Evolutionary conservation across 1,140 invertebrate genomes (phyloP).

Genomic region (Oedothorax gibbosus): DNA sequence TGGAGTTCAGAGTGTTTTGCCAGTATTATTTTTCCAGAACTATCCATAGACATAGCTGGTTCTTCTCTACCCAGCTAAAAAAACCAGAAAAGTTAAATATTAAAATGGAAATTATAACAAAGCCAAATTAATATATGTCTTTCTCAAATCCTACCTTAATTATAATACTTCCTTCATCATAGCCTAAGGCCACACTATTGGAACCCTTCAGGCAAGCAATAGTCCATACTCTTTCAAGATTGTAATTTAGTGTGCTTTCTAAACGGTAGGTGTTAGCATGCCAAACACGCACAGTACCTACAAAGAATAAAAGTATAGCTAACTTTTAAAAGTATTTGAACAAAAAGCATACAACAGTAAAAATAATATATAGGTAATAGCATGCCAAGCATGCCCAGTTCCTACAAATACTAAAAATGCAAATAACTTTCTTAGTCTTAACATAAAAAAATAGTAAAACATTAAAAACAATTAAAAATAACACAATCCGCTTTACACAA

Average conservation of each 20-base stretch:
- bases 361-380: background rate
- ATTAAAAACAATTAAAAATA: too few species aligned
- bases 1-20: constrained; percentile 98
- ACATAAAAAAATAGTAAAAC: too few species aligned
- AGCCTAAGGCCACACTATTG: constrained; percentile 97
- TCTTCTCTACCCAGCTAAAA: constrained; percentile 90
- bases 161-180: constrained; percentile 99
- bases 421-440: too few species aligned
- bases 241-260: constrained; percentile 97
- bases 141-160: constrained; percentile 76
- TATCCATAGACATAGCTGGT: constrained; percentile 99
- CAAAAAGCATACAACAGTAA: background rate
- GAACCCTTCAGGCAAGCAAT: constrained; percentile 94
- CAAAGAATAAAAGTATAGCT: background rate
- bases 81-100: background rate
- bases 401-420: background rate
- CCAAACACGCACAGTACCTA: constrained; percentile 92
- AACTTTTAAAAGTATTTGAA: background rate
- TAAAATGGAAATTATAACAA: too few species aligned
- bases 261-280: constrained; percentile 97
- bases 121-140: background rate
- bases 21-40: constrained; percentile 98
- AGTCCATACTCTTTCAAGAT: constrained; percentile 97
- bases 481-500: too few species aligned
- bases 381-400: background rate